A percentile compares a stretch with the other conserved stretches of the same genome.
phyloP scores from a whole-genome alignment of 2,113 vertebrate species.

The Orycteropus afer region DNA sequence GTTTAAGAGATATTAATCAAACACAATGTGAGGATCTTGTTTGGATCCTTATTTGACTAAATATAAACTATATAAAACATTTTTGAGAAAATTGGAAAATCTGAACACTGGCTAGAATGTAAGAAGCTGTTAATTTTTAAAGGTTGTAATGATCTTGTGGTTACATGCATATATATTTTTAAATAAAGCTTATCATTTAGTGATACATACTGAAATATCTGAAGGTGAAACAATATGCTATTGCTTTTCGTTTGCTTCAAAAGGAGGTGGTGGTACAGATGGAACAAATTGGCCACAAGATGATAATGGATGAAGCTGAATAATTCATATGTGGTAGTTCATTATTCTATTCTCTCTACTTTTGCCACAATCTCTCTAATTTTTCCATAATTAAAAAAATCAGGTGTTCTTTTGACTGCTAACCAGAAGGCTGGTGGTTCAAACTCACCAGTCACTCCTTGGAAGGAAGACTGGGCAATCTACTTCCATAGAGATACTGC shows the following conservation, averaged over 20 bases:
- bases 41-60: constrained; percentile 21
- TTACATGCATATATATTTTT: background rate
- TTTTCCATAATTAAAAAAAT: constrained; percentile 44
- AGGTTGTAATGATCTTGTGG: background rate
- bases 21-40: background rate
- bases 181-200: constrained; percentile 14
- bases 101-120: background rate
- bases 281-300: background rate
- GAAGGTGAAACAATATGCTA: background rate
- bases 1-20: constrained; percentile 26
- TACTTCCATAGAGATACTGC: no score
- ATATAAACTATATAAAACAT: background rate
- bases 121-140: constrained; percentile 44
- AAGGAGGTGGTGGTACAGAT: background rate
- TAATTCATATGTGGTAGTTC: background rate
- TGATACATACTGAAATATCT: constrained; percentile 31
- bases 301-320: background rate
- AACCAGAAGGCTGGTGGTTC: no score
- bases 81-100: background rate
- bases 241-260: constrained; percentile 49
- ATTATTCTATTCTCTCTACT: constrained; percentile 35
- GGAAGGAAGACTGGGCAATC: no score
- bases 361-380: constrained; percentile 16
- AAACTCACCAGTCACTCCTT: no score
- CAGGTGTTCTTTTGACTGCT: background rate